Evolutionary conservation across 2,888 invertebrate species (phyloP).

Genomic region (Lydus trimaculatus): DNA sequence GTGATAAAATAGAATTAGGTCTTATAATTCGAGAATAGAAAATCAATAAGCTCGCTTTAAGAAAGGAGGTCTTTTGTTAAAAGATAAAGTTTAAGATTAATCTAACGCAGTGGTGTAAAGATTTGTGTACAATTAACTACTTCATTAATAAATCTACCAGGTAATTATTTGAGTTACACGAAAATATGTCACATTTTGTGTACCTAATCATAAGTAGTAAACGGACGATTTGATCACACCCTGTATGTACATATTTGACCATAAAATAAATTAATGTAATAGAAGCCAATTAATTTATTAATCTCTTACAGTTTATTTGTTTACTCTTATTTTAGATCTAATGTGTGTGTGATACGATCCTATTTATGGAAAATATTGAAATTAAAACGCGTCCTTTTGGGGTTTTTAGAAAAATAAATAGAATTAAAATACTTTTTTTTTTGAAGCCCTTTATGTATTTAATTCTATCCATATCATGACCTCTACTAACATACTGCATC

Average conservation of each 20-base stretch:
- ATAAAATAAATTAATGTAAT: neutral
- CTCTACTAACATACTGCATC: neutral
- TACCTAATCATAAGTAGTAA: too few species aligned
- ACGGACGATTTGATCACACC: neutral
- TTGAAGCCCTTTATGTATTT: neutral
- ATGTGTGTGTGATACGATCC: neutral
- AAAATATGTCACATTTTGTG: too few species aligned
- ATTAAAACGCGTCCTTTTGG: neutral
- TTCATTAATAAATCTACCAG: too few species aligned
- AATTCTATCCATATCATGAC: neutral
- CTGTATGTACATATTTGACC: neutral
- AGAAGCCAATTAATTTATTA: neutral
- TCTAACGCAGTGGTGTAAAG: too few species aligned
- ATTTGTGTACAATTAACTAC: too few species aligned
- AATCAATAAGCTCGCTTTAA: too few species aligned
- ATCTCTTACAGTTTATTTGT: neutral
- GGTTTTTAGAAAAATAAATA: too few species aligned
- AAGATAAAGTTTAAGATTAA: too few species aligned
- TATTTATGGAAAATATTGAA: neutral
- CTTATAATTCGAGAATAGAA: too few species aligned
- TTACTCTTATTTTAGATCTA: neutral
- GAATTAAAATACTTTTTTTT: neutral
- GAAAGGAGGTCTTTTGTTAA: too few species aligned
- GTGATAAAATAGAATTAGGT: too few species aligned
- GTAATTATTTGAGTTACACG: too few species aligned